These are phyloP conservation scores for Burhinus bistriatus DNA, from an alignment of 2,113 vertebrate species.

Conservation along the genomic window DNA sequence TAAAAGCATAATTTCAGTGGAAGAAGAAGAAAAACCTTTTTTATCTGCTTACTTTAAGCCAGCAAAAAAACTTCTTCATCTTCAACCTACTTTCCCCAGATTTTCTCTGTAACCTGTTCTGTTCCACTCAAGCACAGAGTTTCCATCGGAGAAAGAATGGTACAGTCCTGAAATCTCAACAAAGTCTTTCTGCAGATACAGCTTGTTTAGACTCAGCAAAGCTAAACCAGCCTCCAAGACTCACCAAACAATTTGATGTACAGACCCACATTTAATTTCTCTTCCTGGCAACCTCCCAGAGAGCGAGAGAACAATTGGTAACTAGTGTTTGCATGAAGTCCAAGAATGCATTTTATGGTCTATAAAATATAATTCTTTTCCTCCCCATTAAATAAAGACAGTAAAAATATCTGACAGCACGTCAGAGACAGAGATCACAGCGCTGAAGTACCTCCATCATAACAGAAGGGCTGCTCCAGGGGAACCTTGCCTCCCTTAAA, in stretches of 20 bases:
- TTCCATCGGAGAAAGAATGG: neutral
- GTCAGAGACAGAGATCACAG: neutral
- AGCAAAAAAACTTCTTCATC: neutral
- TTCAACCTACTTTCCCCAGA: neutral
- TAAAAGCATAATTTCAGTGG: neutral
- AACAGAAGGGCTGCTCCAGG: neutral
- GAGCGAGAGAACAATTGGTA: conserved; percentile 40
- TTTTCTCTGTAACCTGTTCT: neutral
- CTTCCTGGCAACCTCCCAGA: conserved; percentile 23
- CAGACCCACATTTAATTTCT: conserved; percentile 28
- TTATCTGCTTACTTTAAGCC: neutral
- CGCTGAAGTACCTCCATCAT: neutral
- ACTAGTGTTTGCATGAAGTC: conserved; percentile 45
- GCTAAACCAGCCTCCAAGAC: neutral
- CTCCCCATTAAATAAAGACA: conserved; percentile 39
- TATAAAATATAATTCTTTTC: conserved; percentile 58
- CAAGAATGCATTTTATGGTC: conserved; percentile 63
- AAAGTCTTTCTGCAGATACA: neutral
- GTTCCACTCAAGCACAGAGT: neutral
- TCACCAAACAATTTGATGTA: neutral
- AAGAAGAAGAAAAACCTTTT: neutral
- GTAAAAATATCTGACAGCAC: conserved; percentile 48
- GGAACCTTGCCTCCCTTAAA: conserved; percentile 39
- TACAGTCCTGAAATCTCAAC: neutral
- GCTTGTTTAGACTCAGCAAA: neutral